Conservation (phyloP, 2,797 vertebrate genomes). For the Pempheris klunzingeri region DNA sequence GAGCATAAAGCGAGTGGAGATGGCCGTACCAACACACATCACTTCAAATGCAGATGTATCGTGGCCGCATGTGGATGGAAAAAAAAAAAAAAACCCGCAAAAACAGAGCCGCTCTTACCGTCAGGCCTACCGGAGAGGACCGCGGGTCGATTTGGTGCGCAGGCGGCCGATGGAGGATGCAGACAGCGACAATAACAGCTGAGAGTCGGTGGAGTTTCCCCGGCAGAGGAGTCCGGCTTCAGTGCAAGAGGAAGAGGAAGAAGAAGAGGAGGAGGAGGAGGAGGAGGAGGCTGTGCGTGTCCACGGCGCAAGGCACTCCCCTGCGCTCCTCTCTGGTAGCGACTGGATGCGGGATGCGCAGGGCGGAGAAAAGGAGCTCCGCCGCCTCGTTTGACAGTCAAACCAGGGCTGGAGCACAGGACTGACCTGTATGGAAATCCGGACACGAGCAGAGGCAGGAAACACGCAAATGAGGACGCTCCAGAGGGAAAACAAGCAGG, state of each 20-base stretch:
- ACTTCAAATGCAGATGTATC: neutral
- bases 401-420: slow-evolving; percentile 41
- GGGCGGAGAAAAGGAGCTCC: slow-evolving; percentile 43
- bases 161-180: slow-evolving; percentile 39
- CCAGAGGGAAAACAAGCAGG: slow-evolving; percentile 23
- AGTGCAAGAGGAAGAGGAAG: slow-evolving; percentile 26
- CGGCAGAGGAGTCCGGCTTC: slow-evolving; percentile 42
- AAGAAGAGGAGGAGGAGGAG: slow-evolving; percentile 11
- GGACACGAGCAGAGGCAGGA: slow-evolving; percentile 15
- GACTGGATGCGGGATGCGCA: slow-evolving; percentile 72
- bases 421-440: slow-evolving; percentile 73
- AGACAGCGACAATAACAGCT: slow-evolving; percentile 13
- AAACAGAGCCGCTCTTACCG: slow-evolving; percentile 63
- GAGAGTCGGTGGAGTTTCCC: slow-evolving; percentile 33
- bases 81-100: neutral
- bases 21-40: slow-evolving; percentile 10
- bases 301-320: slow-evolving; percentile 63
- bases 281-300: slow-evolving; percentile 20
- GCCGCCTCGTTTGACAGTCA: slow-evolving; percentile 69
- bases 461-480: slow-evolving; percentile 67
- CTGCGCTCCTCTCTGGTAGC: slow-evolving; percentile 62
- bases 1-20: neutral
- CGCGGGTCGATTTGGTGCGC: slow-evolving; percentile 45
- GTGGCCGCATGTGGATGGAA: slow-evolving; percentile 18
- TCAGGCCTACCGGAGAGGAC: slow-evolving; percentile 58